phyloP scores from a whole-genome alignment of 2,797 vertebrate species.

The Chanos chanos region DNA sequence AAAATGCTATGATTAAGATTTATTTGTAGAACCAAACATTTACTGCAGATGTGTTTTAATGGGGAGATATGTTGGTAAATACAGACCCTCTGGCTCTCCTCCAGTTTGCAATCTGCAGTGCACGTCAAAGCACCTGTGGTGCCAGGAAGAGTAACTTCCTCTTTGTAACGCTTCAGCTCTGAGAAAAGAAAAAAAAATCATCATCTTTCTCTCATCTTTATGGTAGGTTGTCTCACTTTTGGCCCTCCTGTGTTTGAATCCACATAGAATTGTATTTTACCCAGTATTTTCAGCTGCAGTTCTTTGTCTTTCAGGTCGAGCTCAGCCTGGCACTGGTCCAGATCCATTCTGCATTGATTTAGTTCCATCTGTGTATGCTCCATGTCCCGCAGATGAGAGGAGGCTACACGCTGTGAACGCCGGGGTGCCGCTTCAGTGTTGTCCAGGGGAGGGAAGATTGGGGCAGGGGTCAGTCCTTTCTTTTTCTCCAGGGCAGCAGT shows the following conservation, averaged over 20 bases:
- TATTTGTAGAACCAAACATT: too few relatives aligned
- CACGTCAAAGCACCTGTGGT: conserved; percentile 66
- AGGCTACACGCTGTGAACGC: conserved; percentile 26
- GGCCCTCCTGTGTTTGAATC: not conserved
- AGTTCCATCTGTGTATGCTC: conserved; percentile 51
- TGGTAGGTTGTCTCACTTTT: not conserved
- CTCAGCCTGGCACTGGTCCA: conserved; percentile 50
- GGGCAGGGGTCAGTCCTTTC: not conserved
- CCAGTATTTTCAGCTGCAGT: conserved; percentile 67
- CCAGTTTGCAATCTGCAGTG: conserved; percentile 86
- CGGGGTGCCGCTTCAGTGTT: conserved; percentile 56
- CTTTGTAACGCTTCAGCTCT: conserved; percentile 81
- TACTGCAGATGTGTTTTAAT: too few relatives aligned
- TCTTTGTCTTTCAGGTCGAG: conserved; percentile 68
- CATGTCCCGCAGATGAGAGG: too few relatives aligned
- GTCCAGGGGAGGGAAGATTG: conserved; percentile 9
- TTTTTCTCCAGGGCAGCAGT: conserved; percentile 69
- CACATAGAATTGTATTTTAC: conserved; percentile 50
- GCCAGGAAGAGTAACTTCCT: conserved; percentile 72
- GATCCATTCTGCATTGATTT: conserved; percentile 60
- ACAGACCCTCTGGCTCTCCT: conserved; percentile 88
- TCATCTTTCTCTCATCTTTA: not conserved
- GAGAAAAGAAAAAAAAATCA: conserved; percentile 3
- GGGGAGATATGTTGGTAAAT: not conserved
- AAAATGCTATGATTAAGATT: too few relatives aligned